phyloP scores from a whole-genome alignment of 2,113 vertebrate genomes.

The Pao palembangensis region DNA sequence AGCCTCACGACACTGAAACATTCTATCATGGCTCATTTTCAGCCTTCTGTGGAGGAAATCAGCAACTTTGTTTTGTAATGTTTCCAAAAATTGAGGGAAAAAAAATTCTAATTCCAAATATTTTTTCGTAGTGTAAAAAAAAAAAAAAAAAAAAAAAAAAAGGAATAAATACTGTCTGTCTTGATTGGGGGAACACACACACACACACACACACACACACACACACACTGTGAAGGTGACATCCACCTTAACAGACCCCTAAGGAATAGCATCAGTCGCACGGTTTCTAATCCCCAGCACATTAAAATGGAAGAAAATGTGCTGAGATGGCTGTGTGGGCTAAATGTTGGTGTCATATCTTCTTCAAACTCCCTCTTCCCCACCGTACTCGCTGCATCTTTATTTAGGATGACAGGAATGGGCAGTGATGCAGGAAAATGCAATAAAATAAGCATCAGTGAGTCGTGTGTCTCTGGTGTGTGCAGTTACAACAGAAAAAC shows the following conservation, averaged over 20 bases:
- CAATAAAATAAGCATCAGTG: slow-evolving; percentile 48
- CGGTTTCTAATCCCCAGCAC: slow-evolving; percentile 32
- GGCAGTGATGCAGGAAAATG: slow-evolving; percentile 45
- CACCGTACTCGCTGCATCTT: slow-evolving; percentile 19
- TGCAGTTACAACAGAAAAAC: slow-evolving; percentile 26
- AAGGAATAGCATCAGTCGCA: slow-evolving; percentile 9
- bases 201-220: too few relatives aligned
- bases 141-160: too few relatives aligned
- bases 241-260: slow-evolving; percentile 24
- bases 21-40: background rate
- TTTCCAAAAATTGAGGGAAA: too few relatives aligned
- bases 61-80: too few relatives aligned
- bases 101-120: too few relatives aligned
- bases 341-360: background rate
- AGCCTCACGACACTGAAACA: background rate
- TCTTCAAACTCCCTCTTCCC: background rate
- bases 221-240: slow-evolving; percentile 25
- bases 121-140: too few relatives aligned
- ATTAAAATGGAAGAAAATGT: slow-evolving; percentile 31
- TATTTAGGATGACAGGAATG: slow-evolving; percentile 54
- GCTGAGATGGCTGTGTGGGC: slow-evolving; percentile 30
- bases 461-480: slow-evolving; percentile 14
- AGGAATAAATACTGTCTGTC: too few relatives aligned
- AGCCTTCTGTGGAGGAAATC: too few relatives aligned
- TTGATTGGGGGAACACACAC: background rate